Base-by-base conservation (phyloP, 2,113 vertebrate species). In the Dicrurus megarhynchus region DNA sequence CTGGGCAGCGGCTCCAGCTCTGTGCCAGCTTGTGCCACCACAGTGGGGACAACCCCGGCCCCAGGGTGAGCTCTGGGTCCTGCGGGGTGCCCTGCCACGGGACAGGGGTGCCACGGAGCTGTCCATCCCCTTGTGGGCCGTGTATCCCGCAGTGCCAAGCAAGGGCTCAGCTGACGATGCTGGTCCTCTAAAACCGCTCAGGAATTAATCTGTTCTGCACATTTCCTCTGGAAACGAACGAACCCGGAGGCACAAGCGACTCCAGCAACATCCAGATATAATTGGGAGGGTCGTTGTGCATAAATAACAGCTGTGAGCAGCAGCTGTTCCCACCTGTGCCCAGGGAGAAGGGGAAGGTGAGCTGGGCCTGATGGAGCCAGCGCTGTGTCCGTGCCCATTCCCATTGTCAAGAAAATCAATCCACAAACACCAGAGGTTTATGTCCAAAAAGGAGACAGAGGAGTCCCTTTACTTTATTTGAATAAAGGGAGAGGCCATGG, bases 281-380 rank as follows among this genome's bases (percentile, higher is more conserved):
- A 98, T 85, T 96, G 97, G 94, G 96, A 94, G 97, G 89, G 96
- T 96, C 6, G 24, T 61, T 59, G 52, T 55, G 91, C 68, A 88
- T 96, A 96, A 97, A 96, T 95, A 93, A 96, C 98, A 98, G 57
- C 97, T 98, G 97, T 35, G 94, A 94, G 91, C 33, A 52, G 95
- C 98, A 98, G 97, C 90, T 97, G 97, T 47, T 56, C 60, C 90
- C 97, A 97, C 96, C 98, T 97, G 94, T 63, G 33, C 63, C 0
- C 1, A 16, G 70, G 56, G 76, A 67, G 57, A 79, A 73, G 24
- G 35, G 47, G 82, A 73, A 69, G 74, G 52, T 17, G 69, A 41
- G 39, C 33, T 80, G 2, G 7, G 85, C 24, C 63, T 35, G 65
- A 5, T 1, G 35, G 8, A 46, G 49, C 61, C 5, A 2, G 21